phyloP scores from a whole-genome alignment of 2,113 vertebrate genomes.

The Tautogolabrus adspersus region DNA sequence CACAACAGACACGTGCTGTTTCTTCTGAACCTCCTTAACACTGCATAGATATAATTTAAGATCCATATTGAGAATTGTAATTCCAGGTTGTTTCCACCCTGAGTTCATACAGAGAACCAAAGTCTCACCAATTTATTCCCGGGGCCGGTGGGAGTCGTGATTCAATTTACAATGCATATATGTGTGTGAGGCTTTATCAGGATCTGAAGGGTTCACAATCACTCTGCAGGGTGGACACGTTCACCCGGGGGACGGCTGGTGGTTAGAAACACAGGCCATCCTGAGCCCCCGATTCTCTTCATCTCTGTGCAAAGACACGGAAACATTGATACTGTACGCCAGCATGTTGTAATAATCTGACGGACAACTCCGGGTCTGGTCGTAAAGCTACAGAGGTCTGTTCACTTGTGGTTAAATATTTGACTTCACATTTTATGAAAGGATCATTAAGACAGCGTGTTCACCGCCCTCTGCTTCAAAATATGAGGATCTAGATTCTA shows the following conservation, averaged over 20 bases:
- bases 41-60: background rate
- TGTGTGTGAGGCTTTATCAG: constrained; percentile 40
- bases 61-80: background rate
- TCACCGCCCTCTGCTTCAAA: no score
- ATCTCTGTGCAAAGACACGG: no score
- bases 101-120: constrained; percentile 54
- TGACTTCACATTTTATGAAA: no score
- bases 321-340: no score
- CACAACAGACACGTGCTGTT: background rate
- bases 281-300: no score
- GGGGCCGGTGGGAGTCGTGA: constrained; percentile 78
- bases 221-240: constrained; percentile 66
- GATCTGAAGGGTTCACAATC: constrained; percentile 36
- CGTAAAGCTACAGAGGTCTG: no score
- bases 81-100: constrained; percentile 1
- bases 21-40: background rate
- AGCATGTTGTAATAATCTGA: no score
- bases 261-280: background rate
- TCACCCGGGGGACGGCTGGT: constrained; percentile 58
- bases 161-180: constrained; percentile 82
- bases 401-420: no score
- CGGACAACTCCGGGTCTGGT: no score
- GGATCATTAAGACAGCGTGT: no score
- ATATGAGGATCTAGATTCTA: no score
- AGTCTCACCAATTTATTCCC: constrained; percentile 80